phyloP scores from a whole-genome alignment of 2,888 invertebrate genomes.

The Resseliella maxima region DNA sequence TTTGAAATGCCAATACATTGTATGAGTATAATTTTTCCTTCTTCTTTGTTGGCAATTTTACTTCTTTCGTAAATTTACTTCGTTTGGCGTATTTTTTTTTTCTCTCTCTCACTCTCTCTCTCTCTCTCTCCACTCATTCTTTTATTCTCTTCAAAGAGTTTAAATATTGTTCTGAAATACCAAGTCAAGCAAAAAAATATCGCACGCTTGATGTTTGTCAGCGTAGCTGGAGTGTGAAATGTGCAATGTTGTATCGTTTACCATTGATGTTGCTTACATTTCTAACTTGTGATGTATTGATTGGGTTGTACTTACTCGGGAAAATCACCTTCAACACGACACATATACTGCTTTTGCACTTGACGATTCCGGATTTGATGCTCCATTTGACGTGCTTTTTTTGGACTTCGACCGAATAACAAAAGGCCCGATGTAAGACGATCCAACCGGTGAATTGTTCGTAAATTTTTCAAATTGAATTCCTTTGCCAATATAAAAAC shows the following conservation, averaged over 20 bases:
- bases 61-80: no score
- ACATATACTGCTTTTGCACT: slow-evolving; percentile 95
- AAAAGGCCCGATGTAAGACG: slow-evolving; percentile 93
- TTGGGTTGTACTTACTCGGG: slow-evolving; percentile 78
- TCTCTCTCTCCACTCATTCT: no score
- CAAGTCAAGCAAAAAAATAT: no score
- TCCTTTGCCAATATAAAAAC: slow-evolving; percentile 97
- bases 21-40: no score
- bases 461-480: slow-evolving; percentile 90
- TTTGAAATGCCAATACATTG: no score
- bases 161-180: no score
- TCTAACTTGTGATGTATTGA: background rate
- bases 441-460: slow-evolving; percentile 96
- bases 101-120: no score
- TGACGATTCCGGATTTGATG: slow-evolving; percentile 92
- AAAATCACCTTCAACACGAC: slow-evolving; percentile 93
- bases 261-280: background rate
- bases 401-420: slow-evolving; percentile 91
- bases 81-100: background rate
- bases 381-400: slow-evolving; percentile 94
- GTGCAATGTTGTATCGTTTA: background rate
- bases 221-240: background rate
- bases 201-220: no score
- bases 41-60: no score
- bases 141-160: no score